Evolutionary conservation across 2,797 vertebrate species (phyloP), one percentile per base, ranked within the genome.

Genomic region (Sebastes iracundus): DNA sequence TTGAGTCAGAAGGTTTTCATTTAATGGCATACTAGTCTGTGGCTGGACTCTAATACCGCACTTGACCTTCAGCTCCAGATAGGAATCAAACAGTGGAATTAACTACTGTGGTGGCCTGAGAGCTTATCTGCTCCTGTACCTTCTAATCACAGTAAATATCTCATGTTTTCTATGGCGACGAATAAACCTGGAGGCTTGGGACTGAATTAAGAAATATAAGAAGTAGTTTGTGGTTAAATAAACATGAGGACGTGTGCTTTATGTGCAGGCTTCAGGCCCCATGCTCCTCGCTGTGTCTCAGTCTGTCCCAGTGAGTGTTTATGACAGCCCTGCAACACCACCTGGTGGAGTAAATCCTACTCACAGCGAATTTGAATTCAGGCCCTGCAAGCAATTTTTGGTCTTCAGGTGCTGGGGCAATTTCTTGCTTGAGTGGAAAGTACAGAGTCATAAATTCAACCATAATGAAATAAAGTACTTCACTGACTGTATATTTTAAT

Each of bases 1-100:
- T 94, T 91, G 93, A 94, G 89, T 93, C 91, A 90, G 91, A 92
- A 92, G 90, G 90, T 89, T 94, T 93, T 94, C 92, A 93, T 94
- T 94, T 93, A 92, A 88, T 83, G 83, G 84, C 84, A 72, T 72
- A 78, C 75, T 67, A 77, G 87, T 83, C 70, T 33, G 71, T 79
- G 79, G 73, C 84, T 83, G 71, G 59, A 79, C 88, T 82, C 81
- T 85, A 80, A 82, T 84, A 76, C 83, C 28, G 38, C 85, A 72
- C 80, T 88, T 92, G 92, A 94, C 93, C 93, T 94, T 93, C 87
- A 76, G 61, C 49, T 78, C 53, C 58, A 87, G 89, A 92, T 87
- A 82, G 69, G 77, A 87, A 88, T 88, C 87, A 88, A 84, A 88
- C 60, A 63, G 75, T 85, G 80, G 60, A 87, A 80, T 85, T 78